A percentile compares a stretch with the other conserved stretches of the same genome.
Evolutionary conservation across 2,888 invertebrate genomes (phyloP).

Genomic region (Fissipunctia ypsillon): DNA sequence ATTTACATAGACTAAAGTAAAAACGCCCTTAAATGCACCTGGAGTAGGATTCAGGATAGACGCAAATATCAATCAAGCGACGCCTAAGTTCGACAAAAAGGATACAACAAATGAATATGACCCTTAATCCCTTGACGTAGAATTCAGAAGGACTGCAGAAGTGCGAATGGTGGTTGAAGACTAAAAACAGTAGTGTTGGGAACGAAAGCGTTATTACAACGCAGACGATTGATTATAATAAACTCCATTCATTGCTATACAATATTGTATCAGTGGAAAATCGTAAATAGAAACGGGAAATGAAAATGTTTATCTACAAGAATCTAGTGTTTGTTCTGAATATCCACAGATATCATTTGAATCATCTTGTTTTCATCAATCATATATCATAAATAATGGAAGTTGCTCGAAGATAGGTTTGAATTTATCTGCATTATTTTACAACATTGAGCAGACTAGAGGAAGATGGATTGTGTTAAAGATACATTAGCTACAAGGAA

Average conservation of each 20-base stretch:
- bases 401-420: conserved; percentile 19
- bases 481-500: background rate
- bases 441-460: background rate
- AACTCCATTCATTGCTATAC: conserved; percentile 61
- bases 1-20: conserved; percentile 52
- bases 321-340: conserved; percentile 42
- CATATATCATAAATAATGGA: conserved; percentile 16
- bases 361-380: conserved; percentile 38
- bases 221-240: conserved; percentile 77
- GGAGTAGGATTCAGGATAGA: conserved; percentile 55
- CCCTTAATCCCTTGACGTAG: conserved; percentile 40
- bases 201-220: conserved; percentile 73
- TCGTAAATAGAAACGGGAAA: conserved; percentile 46
- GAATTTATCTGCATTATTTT: conserved; percentile 10
- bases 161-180: conserved; percentile 1
- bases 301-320: conserved; percentile 36
- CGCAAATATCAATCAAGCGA: conserved; percentile 40
- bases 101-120: conserved; percentile 27
- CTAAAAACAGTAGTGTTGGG: conserved; percentile 53
- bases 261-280: conserved; percentile 57
- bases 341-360: conserved; percentile 19
- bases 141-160: conserved; percentile 30
- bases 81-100: conserved; percentile 16
- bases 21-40: conserved; percentile 62
- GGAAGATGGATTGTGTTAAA: background rate